Evolutionary conservation across 1,140 invertebrate genomes (phyloP), one percentile per base, ranked within the genome.

Genomic region (Alviniconcha marisindica): DNA sequence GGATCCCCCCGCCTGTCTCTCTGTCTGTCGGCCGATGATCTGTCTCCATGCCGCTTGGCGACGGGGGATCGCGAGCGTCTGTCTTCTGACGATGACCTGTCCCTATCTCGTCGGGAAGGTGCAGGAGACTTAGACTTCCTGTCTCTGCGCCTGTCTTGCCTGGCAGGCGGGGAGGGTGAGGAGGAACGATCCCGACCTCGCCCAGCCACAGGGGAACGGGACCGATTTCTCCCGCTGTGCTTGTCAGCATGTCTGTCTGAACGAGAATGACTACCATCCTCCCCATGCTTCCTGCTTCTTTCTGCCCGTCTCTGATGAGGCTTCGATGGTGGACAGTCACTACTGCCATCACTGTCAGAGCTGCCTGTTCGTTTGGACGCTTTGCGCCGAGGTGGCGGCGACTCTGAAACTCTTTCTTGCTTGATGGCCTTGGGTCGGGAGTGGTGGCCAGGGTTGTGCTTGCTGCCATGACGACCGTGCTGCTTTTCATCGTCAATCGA

Each of bases 31-130:
- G 69, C 38, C 15, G 69, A 71, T 2, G 69, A 71, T 40, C 69
- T 71, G 69, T 71, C 69, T 71, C 69, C 24, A 36, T 66, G 28
- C 2, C 63, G 28, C n/a, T n/a, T n/a, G n/a, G n/a, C n/a, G n/a
- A n/a, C n/a, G n/a, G n/a, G n/a, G n/a, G n/a, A n/a, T n/a, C n/a
- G n/a, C n/a, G n/a, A n/a, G n/a, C n/a, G n/a, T n/a, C n/a, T 5
- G 69, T 71, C 69, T 1, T 18, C 18, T 14, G 69, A 71, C 15
- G 69, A 71, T 2, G 69, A 71, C 21, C 69, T 71, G 69, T 71
- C 69, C 40, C 69, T 40, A 36, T 66, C 63, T 2, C 63, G 28
- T 18, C 63, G 31, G 63, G 63, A 12, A 33, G 63, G 28, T n/a
- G n/a, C n/a, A 66, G 28, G 28, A 10, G 63, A 66, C 63, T 33